Conservation (phyloP, 35 echinoderm and acorn worm species). For the Acanthaster planci region DNA sequence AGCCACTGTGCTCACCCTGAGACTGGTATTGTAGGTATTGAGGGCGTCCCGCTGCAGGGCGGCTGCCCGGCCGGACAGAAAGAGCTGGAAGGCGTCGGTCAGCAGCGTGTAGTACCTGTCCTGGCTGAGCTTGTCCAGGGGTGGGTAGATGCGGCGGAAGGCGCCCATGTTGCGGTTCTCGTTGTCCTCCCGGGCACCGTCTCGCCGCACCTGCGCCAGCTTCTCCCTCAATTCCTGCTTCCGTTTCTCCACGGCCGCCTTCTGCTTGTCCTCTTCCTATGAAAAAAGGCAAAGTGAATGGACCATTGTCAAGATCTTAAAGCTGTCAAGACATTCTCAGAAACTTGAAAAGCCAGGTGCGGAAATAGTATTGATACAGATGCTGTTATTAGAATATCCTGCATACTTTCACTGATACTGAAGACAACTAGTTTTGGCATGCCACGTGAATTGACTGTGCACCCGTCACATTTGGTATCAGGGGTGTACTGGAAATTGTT, state of each 20-base stretch:
- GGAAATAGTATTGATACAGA: no score
- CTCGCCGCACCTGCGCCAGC: slow-evolving; percentile 72
- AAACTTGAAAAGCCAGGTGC: no score
- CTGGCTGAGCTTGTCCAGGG: slow-evolving; percentile 60
- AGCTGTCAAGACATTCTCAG: no score
- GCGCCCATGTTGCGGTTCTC: slow-evolving; percentile 96
- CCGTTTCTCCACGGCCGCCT: slow-evolving; percentile 71
- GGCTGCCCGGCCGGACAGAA: slow-evolving; percentile 73
- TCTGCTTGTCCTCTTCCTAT: slow-evolving; percentile 75
- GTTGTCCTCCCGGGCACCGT: slow-evolving; percentile 87
- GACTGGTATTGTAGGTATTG: slow-evolving; percentile 35
- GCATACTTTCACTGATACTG: no score
- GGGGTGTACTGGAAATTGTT: no score
- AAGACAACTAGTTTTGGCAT: no score
- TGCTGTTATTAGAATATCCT: no score
- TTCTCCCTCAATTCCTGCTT: slow-evolving; percentile 87
- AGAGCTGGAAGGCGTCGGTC: slow-evolving; percentile 86
- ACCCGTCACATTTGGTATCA: no score
- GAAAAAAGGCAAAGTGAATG: background rate
- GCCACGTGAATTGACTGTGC: no score
- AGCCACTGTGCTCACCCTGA: slow-evolving; percentile 43
- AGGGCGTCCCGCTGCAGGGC: slow-evolving; percentile 61
- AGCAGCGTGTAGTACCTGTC: slow-evolving; percentile 78
- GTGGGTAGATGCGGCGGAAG: slow-evolving; percentile 88
- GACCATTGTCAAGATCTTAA: no score